These are phyloP conservation scores for Bradypodion ventrale DNA, from an alignment of 2,797 vertebrate genomes.

Conservation along the genomic window DNA sequence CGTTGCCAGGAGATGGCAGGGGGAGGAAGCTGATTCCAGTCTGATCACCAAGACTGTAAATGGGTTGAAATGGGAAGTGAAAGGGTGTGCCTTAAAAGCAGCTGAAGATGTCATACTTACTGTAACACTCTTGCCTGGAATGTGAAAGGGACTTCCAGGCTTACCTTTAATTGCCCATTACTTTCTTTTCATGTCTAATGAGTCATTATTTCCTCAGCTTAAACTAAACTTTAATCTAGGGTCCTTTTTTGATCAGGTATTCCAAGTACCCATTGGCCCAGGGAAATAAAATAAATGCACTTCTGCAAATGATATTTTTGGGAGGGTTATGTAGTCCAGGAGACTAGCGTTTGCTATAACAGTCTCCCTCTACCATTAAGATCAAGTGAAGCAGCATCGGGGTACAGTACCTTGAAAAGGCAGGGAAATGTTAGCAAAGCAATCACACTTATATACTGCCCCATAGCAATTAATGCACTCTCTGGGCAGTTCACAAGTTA, in stretches of 20 bases:
- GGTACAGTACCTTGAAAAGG: too few species aligned
- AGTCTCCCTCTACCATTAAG: background rate
- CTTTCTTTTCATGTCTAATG: constrained; percentile 37
- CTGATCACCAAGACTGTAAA: background rate
- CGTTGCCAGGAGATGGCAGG: constrained; percentile 3
- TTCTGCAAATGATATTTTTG: background rate
- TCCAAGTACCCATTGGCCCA: background rate
- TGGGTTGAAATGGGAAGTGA: background rate
- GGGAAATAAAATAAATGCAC: background rate
- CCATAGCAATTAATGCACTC: too few species aligned
- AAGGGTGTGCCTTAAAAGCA: accelerated
- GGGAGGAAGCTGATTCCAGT: background rate
- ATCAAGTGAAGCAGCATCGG: too few species aligned
- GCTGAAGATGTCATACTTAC: constrained; percentile 6
- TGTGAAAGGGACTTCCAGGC: background rate
- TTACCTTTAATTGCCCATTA: constrained; percentile 4
- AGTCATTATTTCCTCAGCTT: constrained; percentile 56
- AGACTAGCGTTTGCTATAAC: background rate
- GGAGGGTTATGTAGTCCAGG: background rate
- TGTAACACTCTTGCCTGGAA: constrained; percentile 40
- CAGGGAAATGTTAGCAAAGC: too few species aligned
- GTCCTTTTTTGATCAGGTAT: background rate
- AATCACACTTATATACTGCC: too few species aligned
- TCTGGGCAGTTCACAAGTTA: too few species aligned
- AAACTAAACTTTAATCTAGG: background rate